Base-by-base conservation (phyloP, 2,888 invertebrate species). In the Cloeon dipterum region DNA sequence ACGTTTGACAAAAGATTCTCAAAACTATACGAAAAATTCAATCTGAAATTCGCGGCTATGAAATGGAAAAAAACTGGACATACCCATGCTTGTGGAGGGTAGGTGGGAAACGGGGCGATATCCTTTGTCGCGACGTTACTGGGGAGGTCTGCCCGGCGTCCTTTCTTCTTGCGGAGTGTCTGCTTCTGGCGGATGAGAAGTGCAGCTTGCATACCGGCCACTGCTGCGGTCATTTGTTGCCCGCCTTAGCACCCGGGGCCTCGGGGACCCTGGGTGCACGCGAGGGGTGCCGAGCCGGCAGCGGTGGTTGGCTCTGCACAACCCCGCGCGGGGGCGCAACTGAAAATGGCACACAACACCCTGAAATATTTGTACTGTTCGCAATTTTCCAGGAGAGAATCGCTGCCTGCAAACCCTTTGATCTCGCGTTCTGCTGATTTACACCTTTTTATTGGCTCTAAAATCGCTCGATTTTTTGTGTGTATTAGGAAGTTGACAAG, bases 161-260 rank as follows among this genome's bases (percentile, higher is more conserved):
- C 69, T 59, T 74, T 74, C 70, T 78, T 77, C 66, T 73, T 71
- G 54, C 72, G 65, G 63, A 79, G 75, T 66, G 79, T 74, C 68
- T 81, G 79, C 68, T 82, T 81, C 63, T 78, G 71, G 68, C 82
- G 74, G 65, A 83, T 73, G 70, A 82, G 78, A 67, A 83, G 73
- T 66, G 83, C 83, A 68, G 83, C 83, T 73, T 83, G 83, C 82
- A 83, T 83, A 57, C 74, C 72, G 67, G 43, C 40, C 32, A 42
- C 40, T 35, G 41, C 41, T 14, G 39, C 36, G 32, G 34, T 37
- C 39, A 41, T 34, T 35, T 34, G 34, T 29, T n/a, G 16, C 29
- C n/a, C 7, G 5, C 29, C 5, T 5, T 16, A 14, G 29, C 29
- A 29, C 29, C 29, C 8, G 7, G 29, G 16, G 29, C 8, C n/a